Conservation (phyloP, 2,113 vertebrate species). For the Gymnogyps californianus region DNA sequence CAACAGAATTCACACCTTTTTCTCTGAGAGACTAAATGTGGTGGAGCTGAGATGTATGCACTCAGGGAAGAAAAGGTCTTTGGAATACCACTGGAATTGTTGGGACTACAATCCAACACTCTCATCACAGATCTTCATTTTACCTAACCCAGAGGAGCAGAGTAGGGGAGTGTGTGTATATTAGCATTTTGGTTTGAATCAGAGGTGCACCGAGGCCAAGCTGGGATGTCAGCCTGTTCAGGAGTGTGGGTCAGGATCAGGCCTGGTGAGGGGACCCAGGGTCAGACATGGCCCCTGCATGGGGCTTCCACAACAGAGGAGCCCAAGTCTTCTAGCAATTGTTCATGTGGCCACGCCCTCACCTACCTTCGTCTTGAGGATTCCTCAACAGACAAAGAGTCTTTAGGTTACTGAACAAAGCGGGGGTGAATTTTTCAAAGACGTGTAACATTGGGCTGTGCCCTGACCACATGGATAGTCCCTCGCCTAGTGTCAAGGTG, state of each 20-base stretch:
- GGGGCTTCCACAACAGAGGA: not conserved
- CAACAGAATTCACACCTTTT: not conserved
- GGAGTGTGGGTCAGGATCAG: not conserved
- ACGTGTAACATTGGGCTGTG: fast-evolving
- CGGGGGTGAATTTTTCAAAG: not conserved
- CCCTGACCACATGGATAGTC: not conserved
- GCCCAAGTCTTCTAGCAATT: not conserved
- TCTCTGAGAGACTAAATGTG: not conserved
- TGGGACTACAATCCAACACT: not conserved
- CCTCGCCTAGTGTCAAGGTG: not conserved
- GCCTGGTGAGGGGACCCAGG: not conserved
- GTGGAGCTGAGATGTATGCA: not conserved
- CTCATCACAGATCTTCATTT: not conserved
- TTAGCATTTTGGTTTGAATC: not conserved
- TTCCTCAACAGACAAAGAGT: not conserved
- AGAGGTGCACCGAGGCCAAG: fast-evolving
- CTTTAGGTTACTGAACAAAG: not conserved
- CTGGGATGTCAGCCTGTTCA: not conserved
- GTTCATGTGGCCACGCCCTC: not conserved
- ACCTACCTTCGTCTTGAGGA: not conserved
- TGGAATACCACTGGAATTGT: not conserved
- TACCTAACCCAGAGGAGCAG: not conserved
- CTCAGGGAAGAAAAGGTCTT: not conserved
- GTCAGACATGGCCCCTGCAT: not conserved
- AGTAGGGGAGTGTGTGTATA: fast-evolving